Conservation (phyloP, 1,140 invertebrate genomes). For the Vollenhovia emeryi region DNA sequence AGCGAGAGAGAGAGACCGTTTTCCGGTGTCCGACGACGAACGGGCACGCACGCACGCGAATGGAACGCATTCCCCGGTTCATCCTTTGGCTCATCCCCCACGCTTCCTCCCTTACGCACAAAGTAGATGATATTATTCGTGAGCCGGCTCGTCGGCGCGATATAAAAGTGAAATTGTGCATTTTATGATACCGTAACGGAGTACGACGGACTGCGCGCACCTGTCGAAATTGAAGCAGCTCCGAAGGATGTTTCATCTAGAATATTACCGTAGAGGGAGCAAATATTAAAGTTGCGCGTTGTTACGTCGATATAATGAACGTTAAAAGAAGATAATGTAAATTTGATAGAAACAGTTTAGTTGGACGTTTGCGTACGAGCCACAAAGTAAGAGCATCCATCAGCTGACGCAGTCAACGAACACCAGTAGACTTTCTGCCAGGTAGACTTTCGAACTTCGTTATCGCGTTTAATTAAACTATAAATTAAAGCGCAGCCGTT, state of each 20-base stretch:
- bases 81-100: neutral
- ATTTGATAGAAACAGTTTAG: constrained; percentile 48
- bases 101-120: neutral
- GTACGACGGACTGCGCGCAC: neutral
- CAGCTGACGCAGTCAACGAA: constrained; percentile 35
- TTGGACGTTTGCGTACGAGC: constrained; percentile 8
- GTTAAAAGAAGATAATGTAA: constrained; percentile 47
- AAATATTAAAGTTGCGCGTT: constrained; percentile 34
- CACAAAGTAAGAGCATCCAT: constrained; percentile 45
- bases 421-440: constrained; percentile 18
- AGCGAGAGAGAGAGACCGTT: constrained; percentile 50
- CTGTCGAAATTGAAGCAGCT: constrained; percentile 16
- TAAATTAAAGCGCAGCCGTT: constrained; percentile 53
- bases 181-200: constrained; percentile 12
- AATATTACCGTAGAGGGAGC: neutral
- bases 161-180: constrained; percentile 49
- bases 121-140: constrained; percentile 41
- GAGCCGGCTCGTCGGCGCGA: neutral
- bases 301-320: constrained; percentile 21
- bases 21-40: constrained; percentile 45
- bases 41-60: constrained; percentile 31
- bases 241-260: neutral
- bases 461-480: constrained; percentile 60
- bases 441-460: constrained; percentile 51
- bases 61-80: constrained; percentile 47